A percentile compares a stretch with the other conserved stretches of the same genome.
Conservation (phyloP, 1,140 invertebrate species). For the Caerostris darwini region DNA sequence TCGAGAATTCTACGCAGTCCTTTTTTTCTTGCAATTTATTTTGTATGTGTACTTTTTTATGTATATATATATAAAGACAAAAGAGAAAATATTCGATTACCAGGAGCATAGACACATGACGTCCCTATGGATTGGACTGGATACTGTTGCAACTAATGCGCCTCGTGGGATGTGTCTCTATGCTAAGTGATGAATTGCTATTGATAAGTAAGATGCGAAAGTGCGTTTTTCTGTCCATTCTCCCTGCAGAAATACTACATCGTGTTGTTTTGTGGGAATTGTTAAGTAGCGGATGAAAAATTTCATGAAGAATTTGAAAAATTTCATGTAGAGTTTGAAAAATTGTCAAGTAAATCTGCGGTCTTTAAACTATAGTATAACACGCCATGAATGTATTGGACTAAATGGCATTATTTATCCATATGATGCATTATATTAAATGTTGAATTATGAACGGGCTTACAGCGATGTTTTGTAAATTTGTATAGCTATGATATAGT, state of each 20-base stretch:
- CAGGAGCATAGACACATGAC: neutral
- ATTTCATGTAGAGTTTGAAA: neutral
- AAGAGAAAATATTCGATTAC: slow-evolving; percentile 34
- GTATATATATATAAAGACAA: neutral
- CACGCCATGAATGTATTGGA: too few relatives aligned
- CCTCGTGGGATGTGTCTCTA: slow-evolving; percentile 16
- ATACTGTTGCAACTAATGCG: slow-evolving; percentile 51
- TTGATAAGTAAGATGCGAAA: slow-evolving; percentile 45
- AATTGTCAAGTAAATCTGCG: too few relatives aligned
- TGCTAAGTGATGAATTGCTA: slow-evolving; percentile 65
- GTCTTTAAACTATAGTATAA: too few relatives aligned
- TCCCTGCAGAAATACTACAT: neutral
- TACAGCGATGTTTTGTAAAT: too few relatives aligned
- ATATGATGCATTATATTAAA: too few relatives aligned
- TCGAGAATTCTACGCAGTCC: neutral
- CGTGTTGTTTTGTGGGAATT: neutral
- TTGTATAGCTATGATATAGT: too few relatives aligned
- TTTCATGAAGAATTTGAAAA: neutral
- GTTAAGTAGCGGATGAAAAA: slow-evolving; percentile 10
- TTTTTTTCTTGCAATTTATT: neutral
- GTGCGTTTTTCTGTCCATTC: slow-evolving; percentile 13
- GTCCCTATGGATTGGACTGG: neutral
- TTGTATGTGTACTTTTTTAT: neutral
- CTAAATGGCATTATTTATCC: too few relatives aligned
- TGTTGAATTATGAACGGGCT: too few relatives aligned